Evolutionary conservation across 2,888 invertebrate genomes (phyloP), one percentile per base, ranked within the genome.

Genomic region (Drosophila atripex): DNA sequence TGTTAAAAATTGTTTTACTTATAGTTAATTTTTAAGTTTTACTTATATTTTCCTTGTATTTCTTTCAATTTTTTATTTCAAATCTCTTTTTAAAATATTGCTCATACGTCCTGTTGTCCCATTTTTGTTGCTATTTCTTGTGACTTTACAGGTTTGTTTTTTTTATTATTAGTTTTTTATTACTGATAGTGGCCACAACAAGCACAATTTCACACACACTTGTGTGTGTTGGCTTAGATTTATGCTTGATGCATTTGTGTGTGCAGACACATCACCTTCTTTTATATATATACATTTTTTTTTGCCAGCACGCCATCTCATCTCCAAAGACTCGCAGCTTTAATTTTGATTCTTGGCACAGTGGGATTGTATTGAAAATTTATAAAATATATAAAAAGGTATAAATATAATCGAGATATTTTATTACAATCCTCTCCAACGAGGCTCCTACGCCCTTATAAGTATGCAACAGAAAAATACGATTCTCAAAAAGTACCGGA

Each of bases 311-410:
- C 43, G 43, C 43, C 43, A 43, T 43, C 43, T 11, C 43, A 43
- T 43, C 43, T 43, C 12, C 9, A 16, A 41, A 41, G 39, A 41
- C 14, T 41, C 39, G 43, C 43, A 43, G 43, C 43, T 43, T 43
- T 43, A 43, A 43, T 43, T 43, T 43, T 21, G 43, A 43, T 43
- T 43, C 43, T 21, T 12, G 18, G 43, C 43, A 43, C 21, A 21
- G 43, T 43, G 11, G 11, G 41, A 2, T 39, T 9, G 8, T 32
- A 5, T 39, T n/a, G 3, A 5, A 39, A 16, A 39, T 8, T 14
- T 8, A 8, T 39, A 1, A 39, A 39, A 14, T 35, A 35, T 35
- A n/a, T 35, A 16, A 39, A 39, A 8, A 32, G 8, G 0, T 25
- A 25, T n/a, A n/a, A n/a, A n/a, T n/a, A n/a, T n/a, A n/a, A n/a